Evolutionary conservation across 2,888 invertebrate species (phyloP), one percentile per base, ranked within the genome.

Genomic region (Laspeyria flexula): DNA sequence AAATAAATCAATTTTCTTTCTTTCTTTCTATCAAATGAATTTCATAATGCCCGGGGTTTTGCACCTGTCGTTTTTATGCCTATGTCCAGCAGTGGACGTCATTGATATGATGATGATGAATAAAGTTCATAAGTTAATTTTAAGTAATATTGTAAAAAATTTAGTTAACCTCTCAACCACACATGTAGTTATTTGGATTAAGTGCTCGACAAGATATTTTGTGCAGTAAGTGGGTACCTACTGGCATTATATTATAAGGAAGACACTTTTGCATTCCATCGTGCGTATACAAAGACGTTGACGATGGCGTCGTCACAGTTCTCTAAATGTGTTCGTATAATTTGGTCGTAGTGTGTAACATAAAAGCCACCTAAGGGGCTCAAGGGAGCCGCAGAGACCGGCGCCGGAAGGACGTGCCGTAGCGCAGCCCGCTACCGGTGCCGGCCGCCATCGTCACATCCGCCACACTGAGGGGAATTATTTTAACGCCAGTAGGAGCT

Each of bases 331-430:
- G 62, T 65, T 63, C 60, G 73, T 69, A 78, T 77, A 78, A 79
- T 78, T 78, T 73, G 70, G 62, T 65, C 69, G 58, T 70, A 77
- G 74, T 73, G 56, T 57, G 69, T 71, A 60, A 64, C 63, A 73
- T 68, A 71, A 73, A 75, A 75, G 73, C 69, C 73, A 72, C 73
- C 74, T 74, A 73, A 77, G 73, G 68, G 77, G 68, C 76, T 75
- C 71, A 58, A 62, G 77, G 73, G 75, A 76, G 72, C 62, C 69
- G 69, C 68, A 65, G 66, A 59, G 67, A 63, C 64, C 65, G 61
- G 62, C 50, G 60, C 74, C 81, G 84, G 85, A 84, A 85, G 85
- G 81, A 83, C 76, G 82, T 77, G 75, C 73, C 75, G 67, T 72
- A 71, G 76, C 79, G 73, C 75, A 67, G 73, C 75, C 71, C 78